Evolutionary conservation across 2,797 vertebrate genomes (phyloP).

Genomic region (Anolis apletophallus): DNA sequence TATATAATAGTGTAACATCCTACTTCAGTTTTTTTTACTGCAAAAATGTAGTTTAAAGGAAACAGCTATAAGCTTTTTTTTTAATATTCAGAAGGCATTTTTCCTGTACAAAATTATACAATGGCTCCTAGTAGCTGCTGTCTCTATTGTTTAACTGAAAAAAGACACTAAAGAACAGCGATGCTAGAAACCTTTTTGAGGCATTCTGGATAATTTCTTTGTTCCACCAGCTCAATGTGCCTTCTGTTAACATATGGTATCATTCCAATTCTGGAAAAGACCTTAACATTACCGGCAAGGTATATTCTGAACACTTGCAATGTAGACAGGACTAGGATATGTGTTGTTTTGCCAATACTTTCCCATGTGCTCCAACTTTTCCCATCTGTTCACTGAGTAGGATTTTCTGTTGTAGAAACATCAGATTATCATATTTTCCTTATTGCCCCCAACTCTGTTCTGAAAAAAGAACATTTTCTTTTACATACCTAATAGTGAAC

Average conservation of each 20-base stretch:
- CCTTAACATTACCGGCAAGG: not conserved
- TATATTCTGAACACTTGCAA: not conserved
- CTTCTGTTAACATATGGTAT: not conserved
- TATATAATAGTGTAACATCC: not conserved
- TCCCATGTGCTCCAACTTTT: not conserved
- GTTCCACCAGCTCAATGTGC: not conserved
- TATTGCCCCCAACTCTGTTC: no score
- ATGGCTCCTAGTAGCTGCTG: not conserved
- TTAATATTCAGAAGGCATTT: not conserved
- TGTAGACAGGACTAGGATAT: not conserved
- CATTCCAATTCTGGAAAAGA: not conserved
- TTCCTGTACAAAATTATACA: not conserved
- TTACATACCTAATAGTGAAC: not conserved
- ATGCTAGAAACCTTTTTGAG: not conserved
- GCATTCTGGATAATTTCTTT: not conserved
- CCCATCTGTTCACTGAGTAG: not conserved
- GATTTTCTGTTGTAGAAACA: not conserved
- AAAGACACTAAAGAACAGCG: not conserved
- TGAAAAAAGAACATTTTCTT: not conserved
- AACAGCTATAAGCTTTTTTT: not conserved
- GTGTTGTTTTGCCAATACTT: not conserved
- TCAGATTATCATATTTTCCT: not conserved
- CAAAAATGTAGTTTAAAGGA: not conserved
- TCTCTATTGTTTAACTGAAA: no score
- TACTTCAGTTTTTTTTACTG: not conserved